Base-by-base conservation (phyloP, 2,797 vertebrate genomes). In the Cirrhinus mrigala region DNA sequence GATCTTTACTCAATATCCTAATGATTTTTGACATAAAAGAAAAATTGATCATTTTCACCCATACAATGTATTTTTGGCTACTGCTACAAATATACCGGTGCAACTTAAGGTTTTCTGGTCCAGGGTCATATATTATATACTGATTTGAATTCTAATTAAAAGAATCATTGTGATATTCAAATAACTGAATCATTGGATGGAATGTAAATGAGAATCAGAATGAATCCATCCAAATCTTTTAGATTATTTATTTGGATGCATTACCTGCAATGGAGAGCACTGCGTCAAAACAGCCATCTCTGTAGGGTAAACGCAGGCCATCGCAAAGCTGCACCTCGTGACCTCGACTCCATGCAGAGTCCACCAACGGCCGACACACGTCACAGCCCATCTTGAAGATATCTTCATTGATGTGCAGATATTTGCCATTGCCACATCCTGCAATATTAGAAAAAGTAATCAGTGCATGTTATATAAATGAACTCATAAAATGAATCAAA, bases 391-490 rank as follows among this genome's bases (percentile, higher is more conserved):
- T 90, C 92, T 96, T 96, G 92, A 95, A 95, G 88, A 88, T 92
- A 48, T 94, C 90, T 90, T 92, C 92, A 91, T 92, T 97, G 90
- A 97, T 96, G 93, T 92, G 93, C 87, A 96, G 94, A 81, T 96
- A 95, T 94, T 96, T 97, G 75, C 95, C 94, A 87, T 96, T 97
- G 85, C 95, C 90, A 75, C 95, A 96, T 87, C 95, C 96, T 97
- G 89, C 33, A 90, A 91, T 85, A 44, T 76, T 56, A 0, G 5
- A n/a, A 6, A 71, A 74, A 46, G 46, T 0, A 48, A 62, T 68
- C 15, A 29, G 29, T 2, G 6, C 52, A n/a, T 37, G 12, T 33
- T 8, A 33, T 37, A 66, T 46, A 29, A 50, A 75, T 20, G 1
- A 69, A 29, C 4, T 71, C 60, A 56, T 20, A 12, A 48, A 71